Evolutionary conservation across 2,113 vertebrate genomes (phyloP).

Genomic region (Xenopus borealis): DNA sequence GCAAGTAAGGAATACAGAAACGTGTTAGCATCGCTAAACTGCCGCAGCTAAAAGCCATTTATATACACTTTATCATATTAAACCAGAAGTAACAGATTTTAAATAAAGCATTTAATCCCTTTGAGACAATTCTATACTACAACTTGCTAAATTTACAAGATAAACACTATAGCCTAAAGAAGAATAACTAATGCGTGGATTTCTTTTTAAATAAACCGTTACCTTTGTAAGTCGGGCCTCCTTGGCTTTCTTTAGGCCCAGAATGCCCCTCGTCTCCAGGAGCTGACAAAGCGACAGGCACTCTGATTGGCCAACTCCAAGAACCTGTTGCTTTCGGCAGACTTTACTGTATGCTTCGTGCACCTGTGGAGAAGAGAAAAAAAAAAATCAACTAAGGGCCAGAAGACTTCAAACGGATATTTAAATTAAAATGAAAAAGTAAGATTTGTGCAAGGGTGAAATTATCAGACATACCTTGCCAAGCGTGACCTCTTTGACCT

Average conservation of each 20-base stretch:
- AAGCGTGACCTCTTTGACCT: conserved; percentile 72
- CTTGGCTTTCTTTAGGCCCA: conserved; percentile 83
- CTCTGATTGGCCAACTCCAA: conserved; percentile 73
- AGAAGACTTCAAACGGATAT: no score
- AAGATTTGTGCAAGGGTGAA: no score
- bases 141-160: no score
- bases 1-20: conserved; percentile 11
- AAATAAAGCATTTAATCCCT: no score
- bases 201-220: background rate
- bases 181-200: no score
- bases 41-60: no score
- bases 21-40: no score
- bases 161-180: no score
- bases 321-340: conserved; percentile 78
- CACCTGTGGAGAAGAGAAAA: conserved; percentile 64
- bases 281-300: conserved; percentile 84
- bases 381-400: background rate
- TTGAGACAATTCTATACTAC: no score
- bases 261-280: conserved; percentile 84
- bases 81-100: no score
- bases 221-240: conserved; percentile 90
- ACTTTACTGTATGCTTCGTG: conserved; percentile 82
- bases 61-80: no score
- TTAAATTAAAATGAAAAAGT: no score
- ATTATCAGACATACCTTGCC: conserved; percentile 78